Evolutionary conservation across 1,140 invertebrate species (phyloP).

Genomic region (Zaprionus ornatus): DNA sequence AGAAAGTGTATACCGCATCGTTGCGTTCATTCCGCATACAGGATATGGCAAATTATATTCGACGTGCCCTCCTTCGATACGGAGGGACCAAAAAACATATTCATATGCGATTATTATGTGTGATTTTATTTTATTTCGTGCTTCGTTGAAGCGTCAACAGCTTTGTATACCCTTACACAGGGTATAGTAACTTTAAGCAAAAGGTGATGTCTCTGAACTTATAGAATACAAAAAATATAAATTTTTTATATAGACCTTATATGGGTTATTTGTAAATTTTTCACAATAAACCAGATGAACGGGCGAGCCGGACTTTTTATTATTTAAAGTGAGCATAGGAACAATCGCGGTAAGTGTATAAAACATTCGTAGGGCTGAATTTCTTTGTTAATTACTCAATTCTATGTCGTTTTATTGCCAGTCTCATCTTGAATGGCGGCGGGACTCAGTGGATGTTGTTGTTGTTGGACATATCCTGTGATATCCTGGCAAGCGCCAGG

Average conservation of each 20-base stretch:
- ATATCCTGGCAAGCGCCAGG: slow-evolving; percentile 49
- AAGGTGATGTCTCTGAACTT: too few relatives aligned
- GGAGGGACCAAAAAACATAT: slow-evolving; percentile 25
- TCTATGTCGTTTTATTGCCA: slow-evolving; percentile 15
- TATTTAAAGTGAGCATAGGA: too few relatives aligned
- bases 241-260: too few relatives aligned
- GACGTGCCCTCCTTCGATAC: slow-evolving; percentile 32
- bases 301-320: too few relatives aligned
- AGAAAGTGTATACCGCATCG: neutral
- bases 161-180: neutral
- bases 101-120: slow-evolving; percentile 15
- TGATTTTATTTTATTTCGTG: slow-evolving; percentile 11
- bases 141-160: slow-evolving; percentile 8
- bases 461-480: slow-evolving; percentile 26
- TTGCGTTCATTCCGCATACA: slow-evolving; percentile 23
- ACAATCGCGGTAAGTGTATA: too few relatives aligned
- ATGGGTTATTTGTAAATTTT: too few relatives aligned
- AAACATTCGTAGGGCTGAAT: too few relatives aligned
- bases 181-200: neutral
- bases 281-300: too few relatives aligned
- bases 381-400: neutral
- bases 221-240: too few relatives aligned
- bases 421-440: neutral
- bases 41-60: slow-evolving; percentile 72
- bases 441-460: slow-evolving; percentile 6